phyloP scores from a whole-genome alignment of 2,797 vertebrate species.

The Tapera naevia region DNA sequence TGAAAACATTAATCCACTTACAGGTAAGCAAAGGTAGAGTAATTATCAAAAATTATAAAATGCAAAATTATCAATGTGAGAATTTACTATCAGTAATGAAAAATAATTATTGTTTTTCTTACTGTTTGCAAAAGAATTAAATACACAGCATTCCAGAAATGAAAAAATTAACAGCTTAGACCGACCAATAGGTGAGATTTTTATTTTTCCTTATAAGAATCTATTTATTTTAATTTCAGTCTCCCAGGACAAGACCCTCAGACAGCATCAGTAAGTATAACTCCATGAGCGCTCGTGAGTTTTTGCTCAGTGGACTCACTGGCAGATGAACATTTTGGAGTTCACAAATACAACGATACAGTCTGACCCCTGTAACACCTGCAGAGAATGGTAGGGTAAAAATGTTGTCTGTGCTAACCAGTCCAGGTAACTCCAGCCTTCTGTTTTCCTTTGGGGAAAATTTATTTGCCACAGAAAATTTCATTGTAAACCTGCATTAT shows the following conservation, averaged over 20 bases:
- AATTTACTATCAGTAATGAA: not conserved
- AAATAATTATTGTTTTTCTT: not conserved
- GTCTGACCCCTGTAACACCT: fast-evolving
- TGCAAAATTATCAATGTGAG: not conserved
- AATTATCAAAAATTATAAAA: not conserved
- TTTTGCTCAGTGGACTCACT: not conserved
- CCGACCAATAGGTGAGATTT: not conserved
- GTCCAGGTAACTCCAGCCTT: not conserved
- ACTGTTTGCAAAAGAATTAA: not conserved
- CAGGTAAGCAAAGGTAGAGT: not conserved
- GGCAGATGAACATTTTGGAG: not conserved
- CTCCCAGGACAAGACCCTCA: not conserved
- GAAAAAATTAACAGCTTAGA: not conserved
- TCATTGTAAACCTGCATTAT: not conserved
- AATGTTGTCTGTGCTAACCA: not conserved
- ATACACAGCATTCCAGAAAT: not conserved
- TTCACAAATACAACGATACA: not conserved
- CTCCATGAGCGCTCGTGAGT: fast-evolving
- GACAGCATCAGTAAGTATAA: not conserved
- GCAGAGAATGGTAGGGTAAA: not conserved
- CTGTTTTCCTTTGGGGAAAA: not conserved
- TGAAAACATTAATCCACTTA: not conserved
- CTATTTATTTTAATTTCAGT: not conserved
- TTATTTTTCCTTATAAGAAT: not conserved
- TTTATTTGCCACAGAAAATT: not conserved